Evolutionary conservation across 2,797 vertebrate species (phyloP), one percentile per base, ranked within the genome.

Genomic region (Sandelia bainsii): DNA sequence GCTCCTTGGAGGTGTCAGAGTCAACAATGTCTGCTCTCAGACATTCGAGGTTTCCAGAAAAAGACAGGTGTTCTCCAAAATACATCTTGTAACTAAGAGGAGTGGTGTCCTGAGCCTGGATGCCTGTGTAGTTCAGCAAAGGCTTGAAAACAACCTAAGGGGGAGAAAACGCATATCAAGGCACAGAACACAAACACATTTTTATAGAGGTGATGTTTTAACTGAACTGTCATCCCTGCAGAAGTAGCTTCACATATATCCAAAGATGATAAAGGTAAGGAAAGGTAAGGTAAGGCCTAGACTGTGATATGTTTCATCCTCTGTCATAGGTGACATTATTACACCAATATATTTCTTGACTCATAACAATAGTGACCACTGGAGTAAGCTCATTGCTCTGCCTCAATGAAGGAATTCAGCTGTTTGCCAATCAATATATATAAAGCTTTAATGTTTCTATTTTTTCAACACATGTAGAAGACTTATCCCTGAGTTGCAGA

Each of bases 11-110:
- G n/a, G 98, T 97, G 80, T 99, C 98, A 0, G 98, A 99, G 90
- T 99, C 97, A 3, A 99, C 98, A 29, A 99, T 99, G 86, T 99
- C 98, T 22, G 98, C 98, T 83, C 98, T 88, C 32, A 99, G 95
- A 89, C 98, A 98, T 85, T 99, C 97, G 20, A 99, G 87, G 63
- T 97, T 96, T 29, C 98, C 97, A n/a, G 98, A 99, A 81, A 99
- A 99, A 2, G 98, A 99, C 65, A 99, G 92, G 72, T 99, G 96
- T 74, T 99, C 98, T 66, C 98, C 98, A 2, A 99, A 98, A 88
- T 99, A 98, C 98, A 98, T 98, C 84, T 96, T 96, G 86, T 99
- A 99, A 90, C 97, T 98, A 23, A 99, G 93, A 0, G 98, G 98
- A 74, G 96, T 90, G 6, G 96, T 77, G 80, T 99, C 98, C 82